Evolutionary conservation across 2,797 vertebrate species (phyloP), one percentile per base, ranked within the genome.

Genomic region (Hyperoplus lanceolatus): DNA sequence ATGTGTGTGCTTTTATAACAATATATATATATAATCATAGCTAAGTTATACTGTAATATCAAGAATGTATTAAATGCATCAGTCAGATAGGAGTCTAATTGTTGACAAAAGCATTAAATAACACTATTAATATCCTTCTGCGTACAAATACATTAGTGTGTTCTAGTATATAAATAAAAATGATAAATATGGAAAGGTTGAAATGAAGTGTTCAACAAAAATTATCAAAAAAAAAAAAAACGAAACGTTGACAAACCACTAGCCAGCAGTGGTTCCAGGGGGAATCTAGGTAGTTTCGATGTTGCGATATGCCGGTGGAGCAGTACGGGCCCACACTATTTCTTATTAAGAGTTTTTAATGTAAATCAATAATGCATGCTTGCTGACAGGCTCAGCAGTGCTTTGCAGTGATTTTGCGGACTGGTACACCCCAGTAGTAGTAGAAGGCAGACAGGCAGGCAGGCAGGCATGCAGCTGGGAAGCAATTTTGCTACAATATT

Each of bases 311-410:
- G 39, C 46, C 6, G 29, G 36, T 10, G 49, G 61, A 74, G 60
- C 21, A 63, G 38, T 8, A 3, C 53, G 42, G 53, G 41, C 41
- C 49, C 63, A 77, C 58, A 70, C 59, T 75, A 65, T 74, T 79
- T 75, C 68, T 70, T 84, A 73, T 75, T 82, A 83, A 83, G 70
- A 80, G 69, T 84, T 89, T 89, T 88, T 79, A 85, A 68, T 86
- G 73, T 82, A 85, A 90, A 91, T 93, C 88, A 90, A 92, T 90
- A 90, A 90, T 87, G 64, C 76, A 88, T 89, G 72, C 71, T 84
- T 63, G 75, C 87, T 81, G 85, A 80, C 88, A 89, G 85, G 53
- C 68, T 77, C 79, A 74, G 75, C 45, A 75, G 84, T 78, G 81
- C 87, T 90, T 83, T 81, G 80, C 80, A 81, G 84, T 83, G 82